phyloP scores from a whole-genome alignment of 2,113 vertebrate genomes.

The Mastomys natalensis region DNA sequence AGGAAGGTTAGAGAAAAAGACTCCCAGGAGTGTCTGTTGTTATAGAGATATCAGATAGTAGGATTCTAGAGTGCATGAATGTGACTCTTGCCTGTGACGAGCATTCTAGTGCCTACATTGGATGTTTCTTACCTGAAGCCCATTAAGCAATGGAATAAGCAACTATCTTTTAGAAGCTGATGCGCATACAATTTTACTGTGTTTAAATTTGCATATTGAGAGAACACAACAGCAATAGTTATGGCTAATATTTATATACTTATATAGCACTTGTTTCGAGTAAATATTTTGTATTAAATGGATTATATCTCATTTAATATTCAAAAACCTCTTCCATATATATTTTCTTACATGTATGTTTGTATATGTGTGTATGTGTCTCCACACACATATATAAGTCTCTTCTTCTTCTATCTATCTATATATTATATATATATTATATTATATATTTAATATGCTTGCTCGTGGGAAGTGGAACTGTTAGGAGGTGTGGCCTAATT shows the following conservation, averaged over 20 bases:
- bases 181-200: neutral
- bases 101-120: neutral
- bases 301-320: neutral
- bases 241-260: constrained; percentile 26
- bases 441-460: too few relatives aligned
- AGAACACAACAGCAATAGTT: neutral
- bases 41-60: neutral
- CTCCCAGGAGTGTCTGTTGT: neutral
- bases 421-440: too few relatives aligned
- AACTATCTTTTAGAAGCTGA: neutral
- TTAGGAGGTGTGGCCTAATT: too few relatives aligned
- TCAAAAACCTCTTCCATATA: neutral
- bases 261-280: neutral
- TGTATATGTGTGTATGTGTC: too few relatives aligned
- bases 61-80: neutral
- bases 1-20: neutral
- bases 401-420: too few relatives aligned
- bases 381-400: too few relatives aligned
- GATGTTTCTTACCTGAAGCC: neutral
- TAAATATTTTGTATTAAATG: neutral
- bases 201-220: neutral
- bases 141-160: neutral
- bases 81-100: neutral
- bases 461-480: too few relatives aligned
- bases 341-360: neutral